Base-by-base conservation (phyloP, 30 jellyfish, hydroid and myxozoan genomes). In the Rhopilema esculentum region DNA sequence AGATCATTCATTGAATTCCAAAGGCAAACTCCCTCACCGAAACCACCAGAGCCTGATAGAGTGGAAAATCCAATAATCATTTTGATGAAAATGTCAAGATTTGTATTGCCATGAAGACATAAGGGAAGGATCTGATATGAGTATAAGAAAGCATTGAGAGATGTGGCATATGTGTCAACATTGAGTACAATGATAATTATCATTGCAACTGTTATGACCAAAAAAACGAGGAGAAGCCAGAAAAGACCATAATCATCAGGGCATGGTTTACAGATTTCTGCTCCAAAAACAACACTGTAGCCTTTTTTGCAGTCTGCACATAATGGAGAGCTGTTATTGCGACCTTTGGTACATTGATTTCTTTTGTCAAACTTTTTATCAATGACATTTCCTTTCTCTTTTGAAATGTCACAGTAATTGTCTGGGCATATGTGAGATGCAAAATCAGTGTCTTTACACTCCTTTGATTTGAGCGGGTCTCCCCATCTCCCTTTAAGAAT, bases 401-500 rank as follows among this genome's bases (percentile, higher is more conserved):
- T 50, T 1, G 80, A 22, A 7, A 16, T 0, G 4, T 57, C 74
- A 64, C 97, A 89, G 77, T 75, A 74, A 51, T 74, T 83, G 9
- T 48, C 50, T 7, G 91, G 91, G 69, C 93, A 76, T 7, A 50
- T 63, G 20, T 72, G 75, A 26, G 63, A 62, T 0, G 94, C 91
- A 66, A 77, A 71, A 4, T 82, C 65, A 0, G 63, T 63, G 25
- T 52, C 78, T 1, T 0, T 15, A 21, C 84, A 66, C 16, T 15
- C 40, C 27, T 65, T 27, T 78, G 67, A 63, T 65, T 48, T 22
- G 22, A 69, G 4, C 28, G 93, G 92, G 24, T 81, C 80, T 20
- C 91, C 94, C 93, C 95, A 92, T 25, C 96, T 65, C 24, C 96
- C 96, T 30, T 75, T 88, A 17, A 85, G 83, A 76, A 92, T 66